Evolutionary conservation across 2,888 invertebrate species (phyloP).

Genomic region (Andrena trimmerana): DNA sequence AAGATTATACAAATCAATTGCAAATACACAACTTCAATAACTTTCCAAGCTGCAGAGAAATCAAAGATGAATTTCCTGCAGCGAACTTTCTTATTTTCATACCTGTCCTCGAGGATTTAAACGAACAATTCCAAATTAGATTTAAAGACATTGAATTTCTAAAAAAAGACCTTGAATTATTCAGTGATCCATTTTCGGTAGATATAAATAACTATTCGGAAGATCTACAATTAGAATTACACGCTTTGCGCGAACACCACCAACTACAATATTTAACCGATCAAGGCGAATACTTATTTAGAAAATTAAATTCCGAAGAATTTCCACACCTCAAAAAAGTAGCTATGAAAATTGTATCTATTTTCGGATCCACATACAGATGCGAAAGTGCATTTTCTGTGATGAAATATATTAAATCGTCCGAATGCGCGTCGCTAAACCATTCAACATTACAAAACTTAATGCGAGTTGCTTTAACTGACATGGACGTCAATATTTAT

Average conservation of each 20-base stretch:
- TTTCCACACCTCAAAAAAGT: no score
- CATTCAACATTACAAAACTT: no score
- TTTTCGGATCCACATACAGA: background rate
- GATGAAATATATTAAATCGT: background rate
- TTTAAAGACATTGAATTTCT: background rate
- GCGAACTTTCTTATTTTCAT: background rate
- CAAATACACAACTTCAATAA: background rate
- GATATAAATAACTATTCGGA: background rate
- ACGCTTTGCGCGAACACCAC: background rate
- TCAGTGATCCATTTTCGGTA: background rate
- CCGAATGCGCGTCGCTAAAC: no score
- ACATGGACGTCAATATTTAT: no score
- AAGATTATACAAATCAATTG: background rate
- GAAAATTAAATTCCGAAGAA: no score
- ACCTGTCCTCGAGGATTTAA: background rate
- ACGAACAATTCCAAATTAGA: constrained; percentile 1
- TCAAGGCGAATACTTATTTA: background rate
- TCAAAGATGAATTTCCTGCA: background rate
- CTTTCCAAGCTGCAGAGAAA: constrained; percentile 5
- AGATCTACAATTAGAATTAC: background rate
- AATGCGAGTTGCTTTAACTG: no score
- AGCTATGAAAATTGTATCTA: no score
- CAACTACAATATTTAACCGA: background rate
- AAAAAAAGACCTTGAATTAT: background rate
- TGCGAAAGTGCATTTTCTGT: constrained; percentile 6